These are phyloP conservation scores for Chaetophractus vellerosus DNA, from an alignment of 2,797 vertebrate genomes.

Conservation along the genomic window DNA sequence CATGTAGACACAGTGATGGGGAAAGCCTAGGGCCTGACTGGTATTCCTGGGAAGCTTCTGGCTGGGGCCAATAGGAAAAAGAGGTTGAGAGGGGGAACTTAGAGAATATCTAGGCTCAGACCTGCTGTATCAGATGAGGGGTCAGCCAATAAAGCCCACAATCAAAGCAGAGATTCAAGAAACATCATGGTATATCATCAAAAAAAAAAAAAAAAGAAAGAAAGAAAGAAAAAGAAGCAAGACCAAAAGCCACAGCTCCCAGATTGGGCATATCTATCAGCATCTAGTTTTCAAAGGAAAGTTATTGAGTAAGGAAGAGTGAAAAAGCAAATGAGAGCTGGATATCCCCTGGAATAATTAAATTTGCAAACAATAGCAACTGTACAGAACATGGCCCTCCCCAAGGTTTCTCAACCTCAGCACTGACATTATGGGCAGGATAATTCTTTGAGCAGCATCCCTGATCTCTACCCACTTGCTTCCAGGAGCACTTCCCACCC, in stretches of 20 bases:
- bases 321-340: not conserved
- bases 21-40: not conserved
- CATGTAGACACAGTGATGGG: not conserved
- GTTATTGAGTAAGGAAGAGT: not conserved
- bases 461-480: not conserved
- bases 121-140: not conserved
- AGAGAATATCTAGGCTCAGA: not conserved
- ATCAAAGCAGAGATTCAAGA: not conserved
- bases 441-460: no score
- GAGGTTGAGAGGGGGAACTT: no score
- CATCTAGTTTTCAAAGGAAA: not conserved
- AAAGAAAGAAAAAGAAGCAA: not conserved
- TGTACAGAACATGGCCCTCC: not conserved
- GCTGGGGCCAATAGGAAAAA: not conserved
- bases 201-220: no score
- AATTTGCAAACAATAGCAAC: not conserved
- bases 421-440: no score
- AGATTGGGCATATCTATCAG: no score
- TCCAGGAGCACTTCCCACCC: rapidly evolving
- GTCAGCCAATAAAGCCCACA: not conserved
- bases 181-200: not conserved
- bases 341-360: not conserved
- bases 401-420: not conserved
- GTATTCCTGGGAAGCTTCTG: no score
- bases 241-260: not conserved